Evolutionary conservation across 2,797 vertebrate species (phyloP).

Genomic region (Psittacula echo): DNA sequence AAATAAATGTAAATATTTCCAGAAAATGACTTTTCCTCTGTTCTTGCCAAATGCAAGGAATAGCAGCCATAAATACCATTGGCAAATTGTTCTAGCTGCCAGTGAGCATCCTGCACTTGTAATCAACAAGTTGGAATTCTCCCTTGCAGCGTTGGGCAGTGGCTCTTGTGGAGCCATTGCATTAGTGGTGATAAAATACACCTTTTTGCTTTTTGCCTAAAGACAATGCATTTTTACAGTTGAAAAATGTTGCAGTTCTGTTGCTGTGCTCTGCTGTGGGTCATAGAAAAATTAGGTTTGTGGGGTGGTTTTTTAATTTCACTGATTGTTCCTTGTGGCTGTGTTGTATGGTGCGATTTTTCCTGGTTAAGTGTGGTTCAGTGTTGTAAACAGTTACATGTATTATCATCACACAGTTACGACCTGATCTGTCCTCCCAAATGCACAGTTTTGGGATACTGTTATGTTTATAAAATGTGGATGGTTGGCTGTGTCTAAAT

Average conservation of each 20-base stretch:
- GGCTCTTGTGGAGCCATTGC: fast-evolving
- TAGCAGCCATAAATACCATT: neutral
- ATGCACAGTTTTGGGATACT: neutral
- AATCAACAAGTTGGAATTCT: neutral
- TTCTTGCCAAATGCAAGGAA: conserved; percentile 16
- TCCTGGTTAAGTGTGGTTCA: neutral
- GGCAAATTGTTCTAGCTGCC: conserved; percentile 7
- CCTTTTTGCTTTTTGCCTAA: neutral
- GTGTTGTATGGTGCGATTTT: neutral
- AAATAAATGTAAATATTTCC: conserved; percentile 49
- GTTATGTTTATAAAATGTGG: neutral
- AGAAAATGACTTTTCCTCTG: conserved; percentile 20
- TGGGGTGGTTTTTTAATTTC: neutral
- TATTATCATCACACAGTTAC: fast-evolving
- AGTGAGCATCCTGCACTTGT: neutral
- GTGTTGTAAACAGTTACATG: neutral
- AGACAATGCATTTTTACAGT: neutral
- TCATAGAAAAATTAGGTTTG: neutral
- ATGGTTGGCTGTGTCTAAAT: neutral
- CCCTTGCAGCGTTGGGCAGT: neutral
- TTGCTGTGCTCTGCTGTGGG: neutral
- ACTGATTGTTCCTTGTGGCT: neutral
- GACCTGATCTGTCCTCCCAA: neutral
- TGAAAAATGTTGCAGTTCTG: neutral
- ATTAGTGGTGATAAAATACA: neutral